Base-by-base conservation (phyloP, 2,888 invertebrate genomes). In the Trissolcus japonicus region DNA sequence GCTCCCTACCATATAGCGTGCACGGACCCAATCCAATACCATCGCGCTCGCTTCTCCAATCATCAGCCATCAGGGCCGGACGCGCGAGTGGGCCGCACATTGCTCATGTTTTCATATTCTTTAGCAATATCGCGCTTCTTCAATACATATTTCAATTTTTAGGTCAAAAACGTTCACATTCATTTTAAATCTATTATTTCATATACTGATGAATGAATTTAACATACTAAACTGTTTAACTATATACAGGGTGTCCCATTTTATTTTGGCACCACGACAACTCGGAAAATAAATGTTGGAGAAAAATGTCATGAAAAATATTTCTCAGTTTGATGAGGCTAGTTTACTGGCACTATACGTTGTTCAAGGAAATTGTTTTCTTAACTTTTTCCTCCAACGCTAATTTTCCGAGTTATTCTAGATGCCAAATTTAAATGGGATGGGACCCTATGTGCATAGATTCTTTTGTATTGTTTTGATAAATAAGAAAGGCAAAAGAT, bases 1-100 rank as follows among this genome's bases (percentile, higher is more conserved):
- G 87, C 87, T 78, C 80, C 80, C 80, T 74, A 76, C 80, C 68
- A 78, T 40, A 9, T 4, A 19, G 21, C 63, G 53, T 25, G 11
- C 25, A 54, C 62, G 43, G 54, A 50, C 14, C 57, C 35, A 35
- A 35, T 35, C 35, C 35, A 35, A 35, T 35, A 35, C 63, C 65
- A 29, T 40, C 48, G 51, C 25, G 6, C 54, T 41, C 40, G 63
- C 69, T 69, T 62, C 76, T 66, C 79, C 75, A 79, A 79, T 78
- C 75, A 46, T n/a, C 46, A 46, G 14, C 46, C 3, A 46, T 9
- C 51, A 51, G 51, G 51, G 51, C 19, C 51, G 51, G 21, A 11
- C 35, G 60, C 60, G 21, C 67, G 61, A 66, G 66, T 66, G 66
- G 60, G 61, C 65, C 54, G 62, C 55, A n/a, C 21, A 48, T 55